Evolutionary conservation across 2,113 vertebrate species (phyloP).

Genomic region (Paedocypris sp.): DNA sequence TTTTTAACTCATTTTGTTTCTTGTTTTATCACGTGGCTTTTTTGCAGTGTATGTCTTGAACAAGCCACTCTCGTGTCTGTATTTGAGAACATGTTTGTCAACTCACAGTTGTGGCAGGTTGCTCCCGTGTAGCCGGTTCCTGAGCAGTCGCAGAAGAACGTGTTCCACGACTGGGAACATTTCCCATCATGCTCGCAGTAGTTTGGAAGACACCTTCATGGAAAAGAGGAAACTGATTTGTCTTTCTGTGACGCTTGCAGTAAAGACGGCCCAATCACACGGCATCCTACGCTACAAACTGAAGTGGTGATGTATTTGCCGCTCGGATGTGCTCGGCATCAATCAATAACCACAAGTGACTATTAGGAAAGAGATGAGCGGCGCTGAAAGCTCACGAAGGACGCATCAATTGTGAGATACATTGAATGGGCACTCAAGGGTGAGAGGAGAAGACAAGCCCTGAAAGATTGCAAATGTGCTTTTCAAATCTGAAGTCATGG

Average conservation of each 20-base stretch:
- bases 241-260: too few relatives aligned
- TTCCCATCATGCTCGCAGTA: slow-evolving; percentile 74
- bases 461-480: not conserved
- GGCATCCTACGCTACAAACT: not conserved
- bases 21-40: too few relatives aligned
- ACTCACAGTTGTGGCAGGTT: slow-evolving; percentile 82
- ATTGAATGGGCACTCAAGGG: not conserved
- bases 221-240: too few relatives aligned
- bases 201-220: slow-evolving; percentile 69
- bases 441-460: not conserved
- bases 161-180: slow-evolving; percentile 73
- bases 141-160: slow-evolving; percentile 69
- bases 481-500: not conserved
- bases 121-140: slow-evolving; percentile 65
- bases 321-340: not conserved
- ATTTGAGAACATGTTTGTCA: not conserved
- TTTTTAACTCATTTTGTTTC: too few relatives aligned
- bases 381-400: slow-evolving; percentile 2
- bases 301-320: not conserved
- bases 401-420: slow-evolving; percentile 6
- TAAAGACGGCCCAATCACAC: too few relatives aligned
- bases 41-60: too few relatives aligned
- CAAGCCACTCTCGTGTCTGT: too few relatives aligned
- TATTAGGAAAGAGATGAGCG: slow-evolving; percentile 13
- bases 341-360: slow-evolving; percentile 15